Conservation (phyloP, 1,140 invertebrate species). For the Anastrepha obliqua region DNA sequence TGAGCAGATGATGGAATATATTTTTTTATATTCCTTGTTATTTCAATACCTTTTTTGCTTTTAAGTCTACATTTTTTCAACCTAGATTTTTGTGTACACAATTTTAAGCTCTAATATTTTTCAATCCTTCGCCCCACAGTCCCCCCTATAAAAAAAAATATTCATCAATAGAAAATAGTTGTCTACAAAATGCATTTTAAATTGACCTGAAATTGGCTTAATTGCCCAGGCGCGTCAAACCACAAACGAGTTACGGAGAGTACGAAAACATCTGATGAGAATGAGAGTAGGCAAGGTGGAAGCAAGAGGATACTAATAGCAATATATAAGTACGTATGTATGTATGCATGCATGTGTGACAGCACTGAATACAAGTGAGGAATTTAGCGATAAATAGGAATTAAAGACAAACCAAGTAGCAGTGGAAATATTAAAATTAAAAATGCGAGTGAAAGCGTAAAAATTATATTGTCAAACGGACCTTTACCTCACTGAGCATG, state of each 20-base stretch:
- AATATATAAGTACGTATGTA: background rate
- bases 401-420: too few relatives aligned
- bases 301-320: background rate
- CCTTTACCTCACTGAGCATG: too few relatives aligned
- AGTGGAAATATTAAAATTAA: too few relatives aligned
- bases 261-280: background rate
- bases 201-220: slow-evolving; percentile 46
- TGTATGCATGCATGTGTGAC: background rate
- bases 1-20: too few relatives aligned
- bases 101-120: background rate
- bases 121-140: too few relatives aligned
- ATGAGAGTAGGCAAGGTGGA: background rate
- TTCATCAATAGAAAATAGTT: slow-evolving; percentile 46
- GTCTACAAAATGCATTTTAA: slow-evolving; percentile 13
- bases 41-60: too few relatives aligned
- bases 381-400: too few relatives aligned
- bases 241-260: background rate
- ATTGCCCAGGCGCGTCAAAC: slow-evolving; percentile 27
- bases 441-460: too few relatives aligned
- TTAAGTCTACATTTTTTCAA: background rate
- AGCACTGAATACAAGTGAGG: too few relatives aligned
- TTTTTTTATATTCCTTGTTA: too few relatives aligned
- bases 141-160: background rate
- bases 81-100: background rate
- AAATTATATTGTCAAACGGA: too few relatives aligned